A percentile compares a stretch with the other conserved stretches of the same genome.
These are phyloP conservation scores for Lagodon rhomboides DNA, from an alignment of 2,797 vertebrate species.

Conservation along the genomic window DNA sequence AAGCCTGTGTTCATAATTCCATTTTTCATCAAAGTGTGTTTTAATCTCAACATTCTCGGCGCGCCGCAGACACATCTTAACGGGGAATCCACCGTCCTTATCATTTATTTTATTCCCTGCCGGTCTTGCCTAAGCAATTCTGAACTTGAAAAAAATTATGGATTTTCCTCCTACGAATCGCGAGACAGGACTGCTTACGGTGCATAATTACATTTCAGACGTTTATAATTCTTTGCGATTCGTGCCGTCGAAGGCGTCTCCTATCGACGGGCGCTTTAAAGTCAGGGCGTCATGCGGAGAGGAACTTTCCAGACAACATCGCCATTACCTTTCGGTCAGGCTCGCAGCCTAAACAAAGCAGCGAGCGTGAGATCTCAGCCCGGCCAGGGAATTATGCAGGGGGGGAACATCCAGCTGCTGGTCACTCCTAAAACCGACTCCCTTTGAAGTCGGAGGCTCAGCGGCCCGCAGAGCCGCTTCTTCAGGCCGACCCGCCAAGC, in stretches of 20 bases:
- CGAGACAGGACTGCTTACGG: slow-evolving; percentile 46
- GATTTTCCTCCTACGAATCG: slow-evolving; percentile 46
- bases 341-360: slow-evolving; percentile 60
- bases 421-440: slow-evolving; percentile 47
- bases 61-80: slow-evolving; percentile 70
- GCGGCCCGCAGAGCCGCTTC: slow-evolving; percentile 51
- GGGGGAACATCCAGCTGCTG: slow-evolving; percentile 40
- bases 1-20: slow-evolving; percentile 79
- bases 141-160: slow-evolving; percentile 53
- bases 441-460: slow-evolving; percentile 66
- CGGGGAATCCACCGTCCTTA: slow-evolving; percentile 68
- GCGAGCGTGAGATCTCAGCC: slow-evolving; percentile 28
- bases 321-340: slow-evolving; percentile 29
- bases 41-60: slow-evolving; percentile 79
- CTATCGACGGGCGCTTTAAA: slow-evolving; percentile 24
- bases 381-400: slow-evolving; percentile 51
- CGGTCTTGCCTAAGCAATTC: slow-evolving; percentile 59
- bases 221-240: slow-evolving; percentile 36
- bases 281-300: slow-evolving; percentile 5
- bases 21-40: slow-evolving; percentile 85
- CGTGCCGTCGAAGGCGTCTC: slow-evolving; percentile 4
- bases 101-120: slow-evolving; percentile 66
- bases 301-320: slow-evolving; percentile 34
- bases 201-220: slow-evolving; percentile 59
- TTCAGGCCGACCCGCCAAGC: slow-evolving; percentile 60